These are phyloP conservation scores for Mechanitis mazaeus DNA, from an alignment of 2,888 invertebrate genomes.

Conservation along the genomic window DNA sequence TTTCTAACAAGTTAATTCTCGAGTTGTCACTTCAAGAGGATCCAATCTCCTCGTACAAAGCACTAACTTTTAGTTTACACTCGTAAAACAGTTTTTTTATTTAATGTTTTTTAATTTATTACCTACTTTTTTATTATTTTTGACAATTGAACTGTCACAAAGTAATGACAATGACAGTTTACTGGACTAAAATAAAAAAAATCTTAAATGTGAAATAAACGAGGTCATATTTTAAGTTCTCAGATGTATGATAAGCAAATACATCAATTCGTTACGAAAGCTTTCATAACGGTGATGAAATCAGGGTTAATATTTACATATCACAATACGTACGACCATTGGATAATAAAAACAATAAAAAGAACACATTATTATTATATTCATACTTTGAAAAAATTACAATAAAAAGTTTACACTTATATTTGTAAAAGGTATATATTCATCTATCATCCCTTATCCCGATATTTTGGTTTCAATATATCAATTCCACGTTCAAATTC, in stretches of 20 bases:
- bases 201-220: slow-evolving; percentile 5
- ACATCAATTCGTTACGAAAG: slow-evolving; percentile 19
- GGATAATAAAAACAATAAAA: slow-evolving; percentile 2
- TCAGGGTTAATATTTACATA: slow-evolving; percentile 29
- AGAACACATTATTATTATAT: too few species aligned
- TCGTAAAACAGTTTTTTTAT: background rate
- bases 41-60: slow-evolving; percentile 53
- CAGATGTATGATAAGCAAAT: slow-evolving; percentile 22
- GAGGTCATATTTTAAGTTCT: slow-evolving; percentile 5
- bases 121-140: too few species aligned
- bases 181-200: too few species aligned
- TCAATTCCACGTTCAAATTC: too few species aligned
- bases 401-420: too few species aligned
- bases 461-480: too few species aligned
- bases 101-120: too few species aligned
- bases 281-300: slow-evolving; percentile 25
- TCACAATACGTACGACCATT: slow-evolving; percentile 20
- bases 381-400: too few species aligned
- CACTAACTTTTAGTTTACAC: slow-evolving; percentile 24
- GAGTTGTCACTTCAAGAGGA: slow-evolving; percentile 64
- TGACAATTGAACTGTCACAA: too few species aligned
- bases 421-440: too few species aligned
- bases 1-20: slow-evolving; percentile 69
- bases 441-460: too few species aligned
- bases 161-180: too few species aligned